Evolutionary conservation across 2,888 invertebrate genomes (phyloP), one percentile per base, ranked within the genome.

Genomic region (Periphyllus acericola): DNA sequence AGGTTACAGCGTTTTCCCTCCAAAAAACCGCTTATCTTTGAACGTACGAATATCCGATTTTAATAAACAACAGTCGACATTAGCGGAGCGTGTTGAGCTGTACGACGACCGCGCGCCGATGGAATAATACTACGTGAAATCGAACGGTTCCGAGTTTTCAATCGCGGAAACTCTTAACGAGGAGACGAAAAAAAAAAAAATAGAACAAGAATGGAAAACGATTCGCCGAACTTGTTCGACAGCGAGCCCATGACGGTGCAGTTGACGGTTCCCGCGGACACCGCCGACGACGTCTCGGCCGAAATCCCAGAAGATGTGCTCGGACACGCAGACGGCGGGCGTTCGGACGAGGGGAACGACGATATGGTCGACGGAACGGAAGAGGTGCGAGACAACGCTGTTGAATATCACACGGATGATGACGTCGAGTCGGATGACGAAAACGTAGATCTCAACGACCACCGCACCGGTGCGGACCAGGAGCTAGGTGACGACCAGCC

Each of bases 271-370:
- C 11, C 21, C 25, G 80, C 25, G 5, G 71, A 25, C 2, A 1
- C 36, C 9, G 8, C 29, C 4, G 74, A 72, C 5, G n/a, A 85
- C n/a, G n/a, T 71, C 4, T 71, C 79, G 71, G 4, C 34, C 21
- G 40, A 87, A 17, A 36, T 72, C 1, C 14, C 80, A 11, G 89
- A 89, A n/a, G 89, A 89, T 32, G 71, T 84, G 32, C 60, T 46
- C 36, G 52, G 52, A 36, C 4, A 36, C 36, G 85, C 75, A 19
- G 66, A 19, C 19, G 86, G 52, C 5, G 86, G 84, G 46, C 66
- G 88, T 14, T 88, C 88, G 34, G 80, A 89, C 34, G 29, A n/a
- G 14, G 89, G 89, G 25, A 75, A 74, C 3, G 76, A 79, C 46
- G 89, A 83, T 11, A 80, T 81, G 19, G 60, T 86, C 68, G 82